Conservation (phyloP, 2,888 invertebrate genomes). For the Troides aeacus region DNA sequence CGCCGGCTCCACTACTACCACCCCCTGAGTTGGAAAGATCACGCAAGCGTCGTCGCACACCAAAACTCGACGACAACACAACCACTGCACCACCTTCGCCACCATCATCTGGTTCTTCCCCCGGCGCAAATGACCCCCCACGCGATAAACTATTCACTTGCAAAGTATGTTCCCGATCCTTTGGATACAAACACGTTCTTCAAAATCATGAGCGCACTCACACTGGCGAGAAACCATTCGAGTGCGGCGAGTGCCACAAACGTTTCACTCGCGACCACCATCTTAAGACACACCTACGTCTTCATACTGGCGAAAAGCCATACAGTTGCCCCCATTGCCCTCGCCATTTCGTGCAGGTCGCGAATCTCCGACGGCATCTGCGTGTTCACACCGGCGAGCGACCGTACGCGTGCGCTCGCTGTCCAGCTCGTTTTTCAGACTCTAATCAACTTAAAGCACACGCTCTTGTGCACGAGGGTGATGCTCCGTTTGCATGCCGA, state of each 20-base stretch:
- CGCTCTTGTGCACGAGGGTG: constrained; percentile 92
- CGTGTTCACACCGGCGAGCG: constrained; percentile 95
- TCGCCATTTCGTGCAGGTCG: constrained; percentile 95
- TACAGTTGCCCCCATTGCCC: constrained; percentile 96
- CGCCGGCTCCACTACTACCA: constrained; percentile 79
- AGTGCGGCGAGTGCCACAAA: constrained; percentile 94
- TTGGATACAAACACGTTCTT: constrained; percentile 96
- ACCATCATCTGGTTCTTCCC: constrained; percentile 75
- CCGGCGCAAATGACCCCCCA: constrained; percentile 73
- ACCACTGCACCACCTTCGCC: constrained; percentile 62
- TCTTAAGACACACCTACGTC: constrained; percentile 93
- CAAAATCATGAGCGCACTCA: constrained; percentile 97
- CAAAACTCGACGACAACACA: constrained; percentile 67
- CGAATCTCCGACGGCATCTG: constrained; percentile 92
- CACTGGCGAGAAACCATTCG: constrained; percentile 96
- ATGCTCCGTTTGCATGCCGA: constrained; percentile 92
- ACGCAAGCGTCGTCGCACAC: constrained; percentile 71
- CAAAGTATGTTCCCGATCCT: constrained; percentile 91
- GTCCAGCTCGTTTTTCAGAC: constrained; percentile 92
- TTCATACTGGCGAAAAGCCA: constrained; percentile 96
- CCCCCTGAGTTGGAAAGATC: constrained; percentile 67
- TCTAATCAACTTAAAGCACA: constrained; percentile 96
- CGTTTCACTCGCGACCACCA: constrained; percentile 96
- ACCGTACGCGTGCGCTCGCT: constrained; percentile 92
- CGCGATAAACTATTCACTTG: constrained; percentile 94